Evolutionary conservation across 1,140 invertebrate genomes (phyloP), one percentile per base, ranked within the genome.

Genomic region (Rhynchophorus ferrugineus): DNA sequence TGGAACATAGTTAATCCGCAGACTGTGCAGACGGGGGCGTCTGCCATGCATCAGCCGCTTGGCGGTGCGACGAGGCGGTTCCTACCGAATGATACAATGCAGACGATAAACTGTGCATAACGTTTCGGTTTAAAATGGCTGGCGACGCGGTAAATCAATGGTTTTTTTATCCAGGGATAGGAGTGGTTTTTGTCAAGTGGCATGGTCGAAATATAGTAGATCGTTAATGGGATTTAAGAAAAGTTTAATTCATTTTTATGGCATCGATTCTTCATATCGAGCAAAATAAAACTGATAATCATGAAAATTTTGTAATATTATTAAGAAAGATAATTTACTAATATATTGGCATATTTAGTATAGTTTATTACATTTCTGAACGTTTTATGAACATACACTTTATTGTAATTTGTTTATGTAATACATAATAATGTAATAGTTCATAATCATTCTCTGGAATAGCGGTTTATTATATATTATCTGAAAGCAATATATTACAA

Each of bases 71-170:
- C 39, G 49, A 35, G 44, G 42, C 49, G 43, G 44, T 52, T 52
- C 43, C 20, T 13, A 33, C 42, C 49, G 49, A 33, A 45, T 43
- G 49, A 52, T 52, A 52, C 49, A 44, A 21, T 45, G 49, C 49
- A 45, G 49, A 45, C 33, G 13, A 43, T 43, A 52, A 52, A 52
- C 49, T 52, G 49, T 52, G 49, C 43, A 52, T 52, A 52, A 52
- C 49, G 39, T 52, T 43, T 19, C 44, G 42, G 45, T 52, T 52
- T 45, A 52, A 52, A 52, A 52, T 52, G 49, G 49, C 49, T n/a
- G 43, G 7, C 43, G 49, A 44, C 43, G 45, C 43, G n/a, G 37
- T 44, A 51, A 44, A 51, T 51, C 49, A 51, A 33, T 21, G 35
- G 49, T 13, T 7, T 20, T 34, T 44, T 44, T 44, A 20, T 34